Base-by-base conservation (phyloP, 92 coral and sea anemone genomes). In the Umimayanthus chanpuru region DNA sequence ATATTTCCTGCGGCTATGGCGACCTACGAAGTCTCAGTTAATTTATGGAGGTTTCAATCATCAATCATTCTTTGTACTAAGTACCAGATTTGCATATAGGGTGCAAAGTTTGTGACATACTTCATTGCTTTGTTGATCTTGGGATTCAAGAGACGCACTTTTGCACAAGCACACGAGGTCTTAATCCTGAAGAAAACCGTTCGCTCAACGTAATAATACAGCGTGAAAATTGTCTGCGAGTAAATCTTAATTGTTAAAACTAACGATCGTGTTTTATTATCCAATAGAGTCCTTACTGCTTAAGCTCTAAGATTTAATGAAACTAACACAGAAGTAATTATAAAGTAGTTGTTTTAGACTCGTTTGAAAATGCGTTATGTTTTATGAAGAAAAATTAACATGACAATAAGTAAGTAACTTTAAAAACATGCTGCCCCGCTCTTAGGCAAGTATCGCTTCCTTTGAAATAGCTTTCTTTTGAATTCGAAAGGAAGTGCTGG, bases 1-100 rank as follows among this genome's bases (percentile, higher is more conserved):
- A 83, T 72, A 25, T 81, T 26, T n/a, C 87, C 78, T 50, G 65
- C n/a, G 77, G 87, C 65, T 25, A 70, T 9, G 58, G 55, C 41
- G 55, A 73, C 77, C 77, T 26, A 77, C 38, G 64, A 47, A 68
- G 10, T 70, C 41, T 41, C 29, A 32, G 56, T 29, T 83, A 83
- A 83, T 83, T 83, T 83, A 83, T 83, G 87, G 78, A 70, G 41
- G 50, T 30, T 83, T 83, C 87, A 43, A 32, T 83, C 78, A 70
- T 70, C 87, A 83, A 70, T 83, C 78, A 70, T 29, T 71, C 78
- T 70, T 82, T 82, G 77, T 82, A 29, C 71, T 12, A 30, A 32
- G 26, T 9, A 43, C 66, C 43, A 68, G 87, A 83, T 83, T 70
- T 68, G 65, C 87, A 83, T 83, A 83, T 21, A 28, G 41, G 26